These are phyloP conservation scores for Corbicula japonica DNA, from an alignment of 2,888 invertebrate genomes.

Conservation along the genomic window DNA sequence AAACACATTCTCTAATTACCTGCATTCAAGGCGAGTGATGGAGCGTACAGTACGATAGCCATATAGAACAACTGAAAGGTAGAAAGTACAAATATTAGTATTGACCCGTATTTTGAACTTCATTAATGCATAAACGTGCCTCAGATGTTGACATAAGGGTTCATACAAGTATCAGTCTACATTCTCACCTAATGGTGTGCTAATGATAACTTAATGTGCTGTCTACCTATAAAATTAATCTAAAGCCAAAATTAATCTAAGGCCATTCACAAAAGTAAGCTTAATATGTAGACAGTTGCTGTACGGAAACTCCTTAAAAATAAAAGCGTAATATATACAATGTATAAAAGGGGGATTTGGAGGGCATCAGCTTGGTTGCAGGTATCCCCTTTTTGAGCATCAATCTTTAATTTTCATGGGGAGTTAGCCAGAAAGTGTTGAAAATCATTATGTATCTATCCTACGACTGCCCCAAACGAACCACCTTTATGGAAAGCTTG, in stretches of 20 bases:
- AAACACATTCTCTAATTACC: constrained; percentile 71
- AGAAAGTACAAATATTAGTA: constrained; percentile 9
- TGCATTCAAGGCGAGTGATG: constrained; percentile 84
- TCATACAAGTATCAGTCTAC: neutral
- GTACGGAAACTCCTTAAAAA: no score
- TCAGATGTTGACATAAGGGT: neutral
- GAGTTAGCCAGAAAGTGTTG: no score
- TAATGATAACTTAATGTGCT: neutral
- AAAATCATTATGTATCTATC: no score
- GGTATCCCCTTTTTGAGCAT: no score
- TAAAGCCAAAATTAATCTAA: neutral
- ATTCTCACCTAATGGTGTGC: neutral
- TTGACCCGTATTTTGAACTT: neutral
- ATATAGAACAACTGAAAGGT: constrained; percentile 85
- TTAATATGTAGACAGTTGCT: no score
- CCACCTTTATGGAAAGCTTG: no score
- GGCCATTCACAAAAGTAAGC: no score
- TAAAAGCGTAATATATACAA: no score
- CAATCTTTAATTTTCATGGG: no score
- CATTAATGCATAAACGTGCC: neutral
- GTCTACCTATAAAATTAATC: neutral
- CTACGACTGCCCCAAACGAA: no score
- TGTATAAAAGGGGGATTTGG: no score
- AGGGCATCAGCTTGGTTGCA: no score
- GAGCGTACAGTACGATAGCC: constrained; percentile 85